Base-by-base conservation (phyloP, 2,113 vertebrate species). In the Brachypodius melanocephalos region DNA sequence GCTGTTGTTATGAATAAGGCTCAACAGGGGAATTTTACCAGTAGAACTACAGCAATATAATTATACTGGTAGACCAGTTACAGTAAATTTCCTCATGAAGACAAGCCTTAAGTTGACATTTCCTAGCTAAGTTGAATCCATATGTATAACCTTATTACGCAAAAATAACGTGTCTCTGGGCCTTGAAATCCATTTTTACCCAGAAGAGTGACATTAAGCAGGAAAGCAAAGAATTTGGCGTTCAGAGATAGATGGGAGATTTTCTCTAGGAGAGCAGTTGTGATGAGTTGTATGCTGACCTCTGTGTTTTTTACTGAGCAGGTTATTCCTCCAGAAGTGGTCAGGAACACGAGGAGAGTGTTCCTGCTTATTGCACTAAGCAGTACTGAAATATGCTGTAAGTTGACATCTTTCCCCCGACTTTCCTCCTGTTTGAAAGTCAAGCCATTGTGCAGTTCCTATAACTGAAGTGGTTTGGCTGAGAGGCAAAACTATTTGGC, bases 111-210 rank as follows among this genome's bases (percentile, higher is more conserved):
- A 95, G 90, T 84, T 96, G 96, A 94, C 92, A 88, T 97, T 96
- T 96, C 93, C 93, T 97, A 94, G 65, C 88, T 85, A 91, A 96
- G 95, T 96, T 96, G 91, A 88, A 95, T 96, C 94, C 93, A 85
- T 96, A 96, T 96, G 96, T 91, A 86, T 94, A 94, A 89, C 75
- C 83, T 85, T 93, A 92, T 92, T 95, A 93, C 0, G 0, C 63
- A 92, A 93, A 90, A 96, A 81, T 91, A 85, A 46, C 90, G 42
- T 18, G 28, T 95, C 71, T 95, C 74, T 91, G 55, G 65, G 52
- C 52, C 78, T 89, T 80, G 93, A 88, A 83, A 96, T 96, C 78
- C 72, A 83, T 90, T 92, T 91, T 85, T 95, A 93, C 88, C 84
- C 94, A 75, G 73, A 95, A 95, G 92, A 85, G 48, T 84, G 92